Evolutionary conservation across 1,140 invertebrate species (phyloP).

Genomic region (Aleiodes sp.): DNA sequence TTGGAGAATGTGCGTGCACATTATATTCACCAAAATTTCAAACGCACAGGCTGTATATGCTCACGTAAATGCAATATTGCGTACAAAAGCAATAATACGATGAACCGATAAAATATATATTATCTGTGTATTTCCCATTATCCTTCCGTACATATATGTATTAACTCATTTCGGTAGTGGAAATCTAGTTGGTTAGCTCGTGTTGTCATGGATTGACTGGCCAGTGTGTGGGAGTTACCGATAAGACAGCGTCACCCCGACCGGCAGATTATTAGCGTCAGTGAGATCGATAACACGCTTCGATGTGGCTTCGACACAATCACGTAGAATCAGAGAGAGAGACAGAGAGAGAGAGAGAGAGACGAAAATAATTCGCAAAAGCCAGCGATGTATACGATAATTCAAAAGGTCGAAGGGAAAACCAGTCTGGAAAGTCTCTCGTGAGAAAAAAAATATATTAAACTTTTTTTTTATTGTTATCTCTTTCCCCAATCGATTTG

Average conservation of each 20-base stretch:
- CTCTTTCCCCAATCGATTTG: background rate
- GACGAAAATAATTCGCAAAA: slow-evolving; percentile 9
- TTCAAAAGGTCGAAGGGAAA: background rate
- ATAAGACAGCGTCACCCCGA: slow-evolving; percentile 27
- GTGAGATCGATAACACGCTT: slow-evolving; percentile 23
- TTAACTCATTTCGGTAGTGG: background rate
- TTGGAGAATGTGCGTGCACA: too few species aligned
- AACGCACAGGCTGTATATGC: too few species aligned
- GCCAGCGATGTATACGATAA: background rate
- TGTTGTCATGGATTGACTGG: slow-evolving; percentile 23
- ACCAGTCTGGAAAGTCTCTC: background rate
- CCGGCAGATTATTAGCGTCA: slow-evolving; percentile 30
- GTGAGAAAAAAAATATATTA: background rate
- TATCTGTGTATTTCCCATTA: background rate
- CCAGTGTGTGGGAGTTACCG: slow-evolving; percentile 24
- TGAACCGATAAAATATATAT: background rate
- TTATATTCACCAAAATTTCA: too few species aligned
- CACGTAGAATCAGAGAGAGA: background rate
- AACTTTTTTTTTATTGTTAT: background rate
- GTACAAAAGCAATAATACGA: background rate
- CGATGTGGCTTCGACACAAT: slow-evolving; percentile 6
- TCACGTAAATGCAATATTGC: background rate
- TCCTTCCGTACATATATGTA: background rate
- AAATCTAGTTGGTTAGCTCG: background rate
- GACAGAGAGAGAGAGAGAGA: background rate